phyloP scores from a whole-genome alignment of 2,113 vertebrate genomes.

The Patagioenas fasciata region DNA sequence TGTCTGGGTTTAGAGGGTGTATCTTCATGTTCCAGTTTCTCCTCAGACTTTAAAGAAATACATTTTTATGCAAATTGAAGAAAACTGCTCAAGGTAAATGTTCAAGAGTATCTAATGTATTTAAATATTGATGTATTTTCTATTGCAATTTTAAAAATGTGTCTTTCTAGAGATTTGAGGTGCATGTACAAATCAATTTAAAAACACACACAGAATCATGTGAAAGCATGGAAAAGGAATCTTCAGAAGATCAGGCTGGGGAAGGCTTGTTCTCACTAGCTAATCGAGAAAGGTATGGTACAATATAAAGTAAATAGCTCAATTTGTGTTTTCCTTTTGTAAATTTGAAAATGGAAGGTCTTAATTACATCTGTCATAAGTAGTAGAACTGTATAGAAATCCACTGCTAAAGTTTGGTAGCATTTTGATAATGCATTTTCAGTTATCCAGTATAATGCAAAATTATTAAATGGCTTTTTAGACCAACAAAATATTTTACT shows the following conservation, averaged over 20 bases:
- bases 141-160: not conserved
- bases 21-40: not conserved
- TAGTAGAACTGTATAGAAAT: not conserved
- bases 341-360: not conserved
- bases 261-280: not conserved
- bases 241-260: not conserved
- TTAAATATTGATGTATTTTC: constrained; percentile 42
- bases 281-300: not conserved
- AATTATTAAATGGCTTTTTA: constrained; percentile 11
- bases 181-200: constrained; percentile 9
- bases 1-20: not conserved
- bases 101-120: constrained; percentile 25
- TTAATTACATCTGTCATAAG: not conserved
- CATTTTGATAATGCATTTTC: not conserved
- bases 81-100: constrained; percentile 34
- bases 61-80: constrained; percentile 17
- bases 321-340: not conserved
- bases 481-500: constrained; percentile 1
- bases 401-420: not conserved
- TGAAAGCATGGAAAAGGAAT: not conserved
- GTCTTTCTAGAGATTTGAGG: not conserved
- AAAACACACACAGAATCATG: not conserved
- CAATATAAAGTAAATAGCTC: not conserved
- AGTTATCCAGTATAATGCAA: not conserved
- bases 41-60: constrained; percentile 6